Base-by-base conservation (phyloP, 2,888 invertebrate species). In the Fragum whitleyi region DNA sequence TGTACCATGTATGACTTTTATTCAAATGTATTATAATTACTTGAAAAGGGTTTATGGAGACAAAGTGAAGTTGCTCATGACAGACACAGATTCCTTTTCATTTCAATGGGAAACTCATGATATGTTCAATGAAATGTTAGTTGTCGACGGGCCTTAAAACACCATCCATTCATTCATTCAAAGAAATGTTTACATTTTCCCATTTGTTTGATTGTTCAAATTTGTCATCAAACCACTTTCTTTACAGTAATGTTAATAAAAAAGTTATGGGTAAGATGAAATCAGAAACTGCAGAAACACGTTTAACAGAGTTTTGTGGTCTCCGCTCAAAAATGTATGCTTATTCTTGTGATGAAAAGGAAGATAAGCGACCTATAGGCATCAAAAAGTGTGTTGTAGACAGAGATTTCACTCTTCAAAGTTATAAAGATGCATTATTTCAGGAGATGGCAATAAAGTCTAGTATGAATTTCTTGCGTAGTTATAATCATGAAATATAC, bases 1-100 rank as follows among this genome's bases (percentile, higher is more conserved):
- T 76, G 79, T 3, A 81, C 90, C n/a, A 91, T 94, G 87, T 94
- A 94, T 81, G 89, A 92, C 53, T 93, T 93, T 59, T 77, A 82
- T n/a, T n/a, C n/a, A n/a, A n/a, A n/a, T n/a, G n/a, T n/a, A n/a
- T 72, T 94, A 93, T 73, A 86, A 91, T 73, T 90, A 88, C 53
- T 83, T 93, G 69, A 91, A 89, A 76, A 51, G 36, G 59, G 85
- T 85, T 79, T 92, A 90, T 85, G 85, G 70, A 2, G n/a, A 65
- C 9, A 77, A 74, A n/a, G 51, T 80, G 19, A 61, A 68, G 28
- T 39, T 80, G 19, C 74, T 70, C 2, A 70, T 81, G 71, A 77
- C 81, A 29, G 79, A 80, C 26, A 80, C 72, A 21, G 79, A 76
- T 51, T 72, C 72, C 36, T 80, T 80, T 53, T 28, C 76, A 9